phyloP scores from a whole-genome alignment of 2,113 vertebrate genomes.

The Platysteira castanea region DNA sequence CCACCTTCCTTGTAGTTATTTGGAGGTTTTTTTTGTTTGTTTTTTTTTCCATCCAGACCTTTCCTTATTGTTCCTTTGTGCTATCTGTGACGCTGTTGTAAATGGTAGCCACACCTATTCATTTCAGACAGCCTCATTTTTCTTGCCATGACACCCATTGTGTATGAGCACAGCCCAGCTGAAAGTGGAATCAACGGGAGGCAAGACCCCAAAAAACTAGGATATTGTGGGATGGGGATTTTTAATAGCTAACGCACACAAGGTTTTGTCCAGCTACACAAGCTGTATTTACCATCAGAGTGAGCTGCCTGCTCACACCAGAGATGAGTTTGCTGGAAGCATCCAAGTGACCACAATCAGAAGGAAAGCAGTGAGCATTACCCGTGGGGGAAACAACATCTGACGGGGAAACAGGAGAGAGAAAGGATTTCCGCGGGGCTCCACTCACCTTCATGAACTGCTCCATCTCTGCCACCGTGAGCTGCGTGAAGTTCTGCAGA shows the following conservation, averaged over 20 bases:
- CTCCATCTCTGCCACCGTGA: conserved; percentile 50
- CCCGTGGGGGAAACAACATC: neutral
- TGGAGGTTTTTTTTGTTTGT: neutral
- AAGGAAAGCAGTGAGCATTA: neutral
- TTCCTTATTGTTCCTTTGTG: neutral
- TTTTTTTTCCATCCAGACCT: neutral
- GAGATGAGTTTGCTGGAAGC: neutral
- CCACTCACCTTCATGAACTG: conserved; percentile 65
- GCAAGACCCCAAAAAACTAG: neutral
- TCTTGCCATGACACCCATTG: neutral
- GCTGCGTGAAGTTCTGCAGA: conserved; percentile 50
- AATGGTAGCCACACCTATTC: neutral
- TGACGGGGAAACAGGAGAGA: neutral
- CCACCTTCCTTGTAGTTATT: neutral
- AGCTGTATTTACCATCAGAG: neutral
- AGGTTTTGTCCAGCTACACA: neutral
- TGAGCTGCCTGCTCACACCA: neutral
- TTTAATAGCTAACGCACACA: neutral
- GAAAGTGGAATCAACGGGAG: neutral
- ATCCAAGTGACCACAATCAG: neutral
- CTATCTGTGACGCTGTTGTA: neutral
- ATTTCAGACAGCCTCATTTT: neutral
- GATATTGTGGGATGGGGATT: fast-evolving
- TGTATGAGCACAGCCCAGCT: neutral
- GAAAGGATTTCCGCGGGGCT: neutral